Conservation (phyloP, 1,140 invertebrate species). For the Ooceraea biroi region DNA sequence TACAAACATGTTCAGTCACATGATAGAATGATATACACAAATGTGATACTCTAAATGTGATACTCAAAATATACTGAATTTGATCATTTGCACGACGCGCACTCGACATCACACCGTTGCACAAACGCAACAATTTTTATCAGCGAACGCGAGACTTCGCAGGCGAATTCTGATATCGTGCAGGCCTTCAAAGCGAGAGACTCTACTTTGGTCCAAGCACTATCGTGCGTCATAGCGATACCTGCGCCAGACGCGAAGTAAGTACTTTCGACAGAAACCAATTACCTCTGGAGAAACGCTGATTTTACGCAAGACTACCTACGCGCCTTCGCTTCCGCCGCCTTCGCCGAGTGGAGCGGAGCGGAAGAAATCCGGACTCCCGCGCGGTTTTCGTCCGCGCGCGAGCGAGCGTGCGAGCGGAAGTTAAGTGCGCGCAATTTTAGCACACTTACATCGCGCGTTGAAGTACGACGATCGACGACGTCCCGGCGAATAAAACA, state of each 20-base stretch:
- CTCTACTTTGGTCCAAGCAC: background rate
- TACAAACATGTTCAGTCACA: too few species aligned
- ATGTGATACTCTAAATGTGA: too few species aligned
- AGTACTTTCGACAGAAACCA: constrained; percentile 56
- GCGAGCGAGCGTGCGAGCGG: background rate
- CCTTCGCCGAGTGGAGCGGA: background rate
- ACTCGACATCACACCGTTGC: too few species aligned
- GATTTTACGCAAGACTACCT: constrained; percentile 58
- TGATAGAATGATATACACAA: too few species aligned
- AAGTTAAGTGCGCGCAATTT: constrained; percentile 47
- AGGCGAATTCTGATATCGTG: background rate
- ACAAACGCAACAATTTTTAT: constrained; percentile 6
- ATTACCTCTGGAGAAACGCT: constrained; percentile 46
- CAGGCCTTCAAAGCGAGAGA: background rate
- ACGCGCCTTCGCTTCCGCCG: constrained; percentile 17
- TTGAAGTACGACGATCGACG: constrained; percentile 17
- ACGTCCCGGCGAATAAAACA: constrained; percentile 59
- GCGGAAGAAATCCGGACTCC: constrained; percentile 5
- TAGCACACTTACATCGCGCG: constrained; percentile 7
- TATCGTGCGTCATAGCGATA: constrained; percentile 19
- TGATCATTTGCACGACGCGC: too few species aligned
- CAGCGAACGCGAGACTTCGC: background rate
- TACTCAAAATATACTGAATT: too few species aligned
- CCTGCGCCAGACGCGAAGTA: constrained; percentile 5
- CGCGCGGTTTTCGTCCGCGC: background rate